Evolutionary conservation across 2,113 vertebrate species (phyloP).

Genomic region (Carassius carassius): DNA sequence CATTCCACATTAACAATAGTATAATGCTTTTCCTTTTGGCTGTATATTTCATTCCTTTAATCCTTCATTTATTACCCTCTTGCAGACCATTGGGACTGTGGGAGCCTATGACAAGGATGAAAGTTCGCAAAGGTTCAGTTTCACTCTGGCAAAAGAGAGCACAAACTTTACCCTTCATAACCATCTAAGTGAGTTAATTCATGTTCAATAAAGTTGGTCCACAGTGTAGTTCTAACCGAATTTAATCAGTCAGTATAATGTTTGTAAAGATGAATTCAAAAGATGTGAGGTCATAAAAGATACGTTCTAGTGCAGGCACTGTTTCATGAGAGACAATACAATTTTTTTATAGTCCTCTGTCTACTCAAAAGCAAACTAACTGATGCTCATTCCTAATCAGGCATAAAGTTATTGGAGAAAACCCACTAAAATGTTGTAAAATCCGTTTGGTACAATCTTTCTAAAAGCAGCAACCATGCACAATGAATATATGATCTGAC

Average conservation of each 20-base stretch:
- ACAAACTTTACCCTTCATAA: slow-evolving; percentile 90
- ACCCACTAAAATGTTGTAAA: neutral
- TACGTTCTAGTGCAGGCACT: neutral
- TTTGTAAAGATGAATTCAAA: neutral
- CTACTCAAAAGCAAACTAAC: neutral
- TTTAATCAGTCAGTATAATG: neutral
- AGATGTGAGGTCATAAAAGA: neutral
- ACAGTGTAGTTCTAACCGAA: too few species aligned
- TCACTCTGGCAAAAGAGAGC: slow-evolving; percentile 73
- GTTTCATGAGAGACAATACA: too few species aligned
- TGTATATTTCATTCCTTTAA: neutral
- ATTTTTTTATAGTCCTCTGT: neutral
- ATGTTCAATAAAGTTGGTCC: neutral
- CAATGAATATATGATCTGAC: slow-evolving; percentile 5
- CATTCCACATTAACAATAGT: neutral
- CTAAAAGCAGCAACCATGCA: slow-evolving; percentile 3
- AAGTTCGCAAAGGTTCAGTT: slow-evolving; percentile 78
- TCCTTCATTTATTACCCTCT: neutral
- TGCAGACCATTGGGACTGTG: slow-evolving; percentile 83
- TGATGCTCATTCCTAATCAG: neutral
- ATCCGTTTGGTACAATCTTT: neutral
- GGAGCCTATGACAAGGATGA: slow-evolving; percentile 86
- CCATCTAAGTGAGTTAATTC: slow-evolving; percentile 73
- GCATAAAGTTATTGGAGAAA: neutral
- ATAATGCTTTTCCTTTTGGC: neutral